A percentile compares a stretch with the other conserved stretches of the same genome.
phyloP scores from a whole-genome alignment of 2,797 vertebrate genomes.

The Euthynnus affinis region DNA sequence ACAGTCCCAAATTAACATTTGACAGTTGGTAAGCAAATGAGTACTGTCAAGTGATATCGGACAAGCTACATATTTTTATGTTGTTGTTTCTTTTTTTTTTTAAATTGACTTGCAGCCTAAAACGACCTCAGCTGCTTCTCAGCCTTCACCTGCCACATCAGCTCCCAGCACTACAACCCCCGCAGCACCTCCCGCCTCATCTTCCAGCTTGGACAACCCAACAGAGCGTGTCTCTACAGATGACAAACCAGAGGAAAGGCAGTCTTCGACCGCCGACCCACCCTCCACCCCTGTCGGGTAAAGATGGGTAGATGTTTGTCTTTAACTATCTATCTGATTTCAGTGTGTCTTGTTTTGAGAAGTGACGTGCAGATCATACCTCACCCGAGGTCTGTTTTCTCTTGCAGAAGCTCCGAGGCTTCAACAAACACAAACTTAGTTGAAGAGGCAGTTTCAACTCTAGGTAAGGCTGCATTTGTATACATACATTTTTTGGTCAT shows the following conservation, averaged over 20 bases:
- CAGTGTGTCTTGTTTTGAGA: not conserved
- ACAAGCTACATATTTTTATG: not conserved
- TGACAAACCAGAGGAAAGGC: conserved; percentile 85
- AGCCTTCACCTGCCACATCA: conserved; percentile 62
- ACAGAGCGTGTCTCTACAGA: conserved; percentile 81
- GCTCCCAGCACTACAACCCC: conserved; percentile 75
- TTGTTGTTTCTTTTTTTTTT: too few relatives aligned
- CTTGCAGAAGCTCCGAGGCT: conserved; percentile 87
- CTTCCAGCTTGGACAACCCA: conserved; percentile 78
- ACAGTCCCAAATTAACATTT: too few relatives aligned
- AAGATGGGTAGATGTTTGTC: conserved; percentile 36
- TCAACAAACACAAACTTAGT: conserved; percentile 92
- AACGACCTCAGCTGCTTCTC: conserved; percentile 79
- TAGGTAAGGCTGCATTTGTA: conserved; percentile 86
- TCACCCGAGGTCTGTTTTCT: conserved; percentile 58
- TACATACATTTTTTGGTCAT: too few relatives aligned
- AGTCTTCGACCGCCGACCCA: conserved; percentile 77
- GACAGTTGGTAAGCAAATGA: too few relatives aligned
- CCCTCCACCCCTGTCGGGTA: conserved; percentile 64
- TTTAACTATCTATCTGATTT: not conserved
- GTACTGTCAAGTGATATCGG: not conserved
- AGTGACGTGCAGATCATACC: not conserved
- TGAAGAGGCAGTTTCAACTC: conserved; percentile 95
- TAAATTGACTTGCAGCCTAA: conserved; percentile 86
- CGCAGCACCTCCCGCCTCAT: conserved; percentile 66